Evolutionary conservation across 2,797 vertebrate genomes (phyloP).

Genomic region (Lepus townsendii): DNA sequence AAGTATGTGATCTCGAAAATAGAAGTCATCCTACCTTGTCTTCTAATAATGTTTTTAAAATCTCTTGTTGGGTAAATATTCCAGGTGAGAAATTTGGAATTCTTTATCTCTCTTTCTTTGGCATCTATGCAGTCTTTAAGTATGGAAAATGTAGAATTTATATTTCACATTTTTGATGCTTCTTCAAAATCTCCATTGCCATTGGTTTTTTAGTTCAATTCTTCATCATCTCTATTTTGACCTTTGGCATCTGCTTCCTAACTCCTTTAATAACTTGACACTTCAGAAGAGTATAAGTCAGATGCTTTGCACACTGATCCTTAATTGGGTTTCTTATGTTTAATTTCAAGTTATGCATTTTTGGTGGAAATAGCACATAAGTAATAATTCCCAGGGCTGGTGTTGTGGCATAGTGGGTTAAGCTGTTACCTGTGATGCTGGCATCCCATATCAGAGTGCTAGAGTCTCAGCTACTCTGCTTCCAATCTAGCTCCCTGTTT

Average conservation of each 20-base stretch:
- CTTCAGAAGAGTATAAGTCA: neutral
- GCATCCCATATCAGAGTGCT: no score
- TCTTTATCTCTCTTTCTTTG: constrained; percentile 27
- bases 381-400: neutral
- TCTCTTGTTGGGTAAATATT: neutral
- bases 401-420: no score
- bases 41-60: neutral
- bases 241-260: neutral
- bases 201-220: neutral
- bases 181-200: neutral
- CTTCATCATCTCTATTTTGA: constrained; percentile 12
- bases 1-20: neutral
- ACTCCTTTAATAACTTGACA: neutral
- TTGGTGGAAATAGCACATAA: constrained; percentile 53
- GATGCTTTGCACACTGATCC: constrained; percentile 38
- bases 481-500: no score
- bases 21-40: neutral
- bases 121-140: constrained; percentile 21
- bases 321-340: constrained; percentile 39
- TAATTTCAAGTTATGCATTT: constrained; percentile 44
- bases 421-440: no score
- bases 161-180: neutral
- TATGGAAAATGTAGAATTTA: constrained; percentile 19
- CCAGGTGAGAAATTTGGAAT: neutral
- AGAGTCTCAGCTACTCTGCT: no score